phyloP scores from a whole-genome alignment of 2,113 vertebrate genomes.

The Myxocyprinus asiaticus region DNA sequence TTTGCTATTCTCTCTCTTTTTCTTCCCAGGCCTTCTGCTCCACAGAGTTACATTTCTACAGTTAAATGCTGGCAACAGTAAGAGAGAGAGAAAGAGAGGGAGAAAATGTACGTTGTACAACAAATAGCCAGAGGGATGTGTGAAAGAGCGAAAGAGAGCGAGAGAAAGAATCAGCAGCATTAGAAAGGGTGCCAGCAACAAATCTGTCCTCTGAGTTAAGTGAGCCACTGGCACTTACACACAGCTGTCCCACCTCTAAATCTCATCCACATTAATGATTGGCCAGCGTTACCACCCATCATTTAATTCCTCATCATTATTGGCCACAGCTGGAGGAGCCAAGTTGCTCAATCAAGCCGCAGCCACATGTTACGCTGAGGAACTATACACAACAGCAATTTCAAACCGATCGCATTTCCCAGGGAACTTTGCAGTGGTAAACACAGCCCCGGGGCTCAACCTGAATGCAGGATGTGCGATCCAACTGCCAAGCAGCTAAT shows the following conservation, averaged over 20 bases:
- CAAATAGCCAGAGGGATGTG: constrained; percentile 58
- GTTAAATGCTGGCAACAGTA: constrained; percentile 35
- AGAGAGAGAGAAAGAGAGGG: constrained; percentile 25
- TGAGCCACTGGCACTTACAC: constrained; percentile 51
- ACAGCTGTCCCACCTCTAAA: constrained; percentile 60
- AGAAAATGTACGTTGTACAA: constrained; percentile 71
- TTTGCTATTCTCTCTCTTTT: not conserved
- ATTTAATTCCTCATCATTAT: constrained; percentile 68
- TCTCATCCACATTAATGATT: constrained; percentile 59
- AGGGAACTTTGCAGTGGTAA: constrained; percentile 50
- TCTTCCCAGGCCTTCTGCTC: constrained; percentile 31
- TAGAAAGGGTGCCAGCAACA: constrained; percentile 41
- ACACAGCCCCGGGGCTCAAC: constrained; percentile 42
- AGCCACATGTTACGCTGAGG: constrained; percentile 55
- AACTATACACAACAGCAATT: constrained; percentile 56
- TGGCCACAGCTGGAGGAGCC: constrained; percentile 62
- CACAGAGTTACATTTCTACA: constrained; percentile 30
- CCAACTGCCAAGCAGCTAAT: constrained; percentile 45
- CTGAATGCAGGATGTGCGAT: constrained; percentile 31
- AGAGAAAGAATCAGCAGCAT: constrained; percentile 35
- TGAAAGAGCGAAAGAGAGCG: constrained; percentile 60
- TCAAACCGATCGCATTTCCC: constrained; percentile 57
- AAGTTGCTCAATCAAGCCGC: constrained; percentile 46
- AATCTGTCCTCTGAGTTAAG: constrained; percentile 47
- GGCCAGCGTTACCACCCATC: constrained; percentile 57